Evolutionary conservation across 2,113 vertebrate species (phyloP), one percentile per base, ranked within the genome.

Genomic region (Plectropomus leopardus): DNA sequence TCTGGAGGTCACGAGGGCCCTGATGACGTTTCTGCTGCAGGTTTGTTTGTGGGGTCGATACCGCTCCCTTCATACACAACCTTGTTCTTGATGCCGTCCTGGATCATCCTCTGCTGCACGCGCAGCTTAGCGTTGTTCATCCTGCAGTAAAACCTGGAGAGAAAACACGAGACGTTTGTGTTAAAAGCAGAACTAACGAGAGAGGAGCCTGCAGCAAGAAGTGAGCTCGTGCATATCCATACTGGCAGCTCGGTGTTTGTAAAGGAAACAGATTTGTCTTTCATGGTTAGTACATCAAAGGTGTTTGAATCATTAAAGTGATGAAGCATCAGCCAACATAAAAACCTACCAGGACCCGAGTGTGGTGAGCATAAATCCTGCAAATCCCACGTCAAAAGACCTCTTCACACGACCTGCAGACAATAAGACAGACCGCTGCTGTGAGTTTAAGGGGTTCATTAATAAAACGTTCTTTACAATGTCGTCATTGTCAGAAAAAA

Each of bases 361-460:
- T 10, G 92, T 93, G 0, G 90, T 90, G 40, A 93, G 2, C 50
- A 91, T 59, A 4, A 93, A 93, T 1, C 91, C 92, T 2, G 89
- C 92, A 44, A 90, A 74, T 0, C 92, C 92, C 0, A 94, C 83
- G 5, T 94, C 87, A 69, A 89, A 92, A 5, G 93, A 92, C 14
- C 90, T 76, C 54, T n/a, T 91, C 11, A 94, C 92, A 21, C 92
- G 90, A 80, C 92, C 92, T 94, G 88, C 4, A 0, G 30, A 83
- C 14, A n/a, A 32, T 7, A 59, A 5, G 3, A 79, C 11, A 81
- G n/a, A 68, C 7, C 1, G 28, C 15, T n/a, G 53, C 17, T 71
- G 10, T 61, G 58, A 47, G 15, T 11, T 61, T 32, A 21, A 44
- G 14, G 16, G 14, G 4, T 50, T 7, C 16, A 48, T 5, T n/a